phyloP scores from a whole-genome alignment of 2,113 vertebrate genomes.

The Cathartes aura region DNA sequence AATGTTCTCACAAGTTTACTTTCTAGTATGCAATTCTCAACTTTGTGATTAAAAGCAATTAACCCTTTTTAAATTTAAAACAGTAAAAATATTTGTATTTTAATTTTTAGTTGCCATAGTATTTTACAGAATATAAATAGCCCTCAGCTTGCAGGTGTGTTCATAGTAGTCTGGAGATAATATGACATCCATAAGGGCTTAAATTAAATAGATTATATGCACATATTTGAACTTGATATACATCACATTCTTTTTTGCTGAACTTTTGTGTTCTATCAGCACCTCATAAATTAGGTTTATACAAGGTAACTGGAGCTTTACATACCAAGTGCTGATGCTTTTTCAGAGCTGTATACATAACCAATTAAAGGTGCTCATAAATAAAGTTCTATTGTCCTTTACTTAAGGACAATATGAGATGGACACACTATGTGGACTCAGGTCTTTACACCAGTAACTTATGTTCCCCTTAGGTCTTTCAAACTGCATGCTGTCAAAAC shows the following conservation, averaged over 20 bases:
- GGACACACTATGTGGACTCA: not conserved
- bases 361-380: not conserved
- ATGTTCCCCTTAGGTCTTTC: not conserved
- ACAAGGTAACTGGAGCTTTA: not conserved
- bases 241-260: not conserved
- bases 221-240: not conserved
- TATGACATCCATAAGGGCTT: not conserved
- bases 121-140: not conserved
- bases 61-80: not conserved
- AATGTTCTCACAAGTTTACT: not conserved
- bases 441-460: not conserved
- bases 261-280: not conserved
- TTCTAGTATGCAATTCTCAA: not conserved
- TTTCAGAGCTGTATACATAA: not conserved
- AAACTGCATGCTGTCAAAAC: not conserved
- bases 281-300: not conserved
- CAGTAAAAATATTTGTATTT: not conserved
- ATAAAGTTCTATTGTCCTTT: not conserved
- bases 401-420: not conserved
- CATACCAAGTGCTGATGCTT: not conserved
- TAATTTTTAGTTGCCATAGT: not conserved
- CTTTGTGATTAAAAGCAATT: not conserved
- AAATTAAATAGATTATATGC: not conserved
- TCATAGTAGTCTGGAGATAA: not conserved
- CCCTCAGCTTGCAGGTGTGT: not conserved